These are phyloP conservation scores for Pomacea canaliculata DNA, from an alignment of 2,888 invertebrate genomes.

Conservation along the genomic window DNA sequence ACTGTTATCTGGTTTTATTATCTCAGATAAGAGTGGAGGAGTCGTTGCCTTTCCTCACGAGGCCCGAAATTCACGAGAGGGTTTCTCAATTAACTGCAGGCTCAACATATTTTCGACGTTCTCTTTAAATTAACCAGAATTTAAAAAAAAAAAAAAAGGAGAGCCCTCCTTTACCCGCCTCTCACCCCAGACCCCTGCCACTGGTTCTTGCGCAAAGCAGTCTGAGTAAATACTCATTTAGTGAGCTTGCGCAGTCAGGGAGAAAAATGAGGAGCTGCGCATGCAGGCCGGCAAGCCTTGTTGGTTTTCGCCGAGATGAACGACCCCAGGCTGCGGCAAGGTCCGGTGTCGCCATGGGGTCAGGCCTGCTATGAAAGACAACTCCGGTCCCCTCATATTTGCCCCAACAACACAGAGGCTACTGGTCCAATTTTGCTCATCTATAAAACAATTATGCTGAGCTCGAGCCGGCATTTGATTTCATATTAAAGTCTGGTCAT, in stretches of 20 bases:
- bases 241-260: neutral
- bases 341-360: neutral
- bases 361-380: constrained; percentile 5
- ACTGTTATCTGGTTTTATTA: too few species aligned
- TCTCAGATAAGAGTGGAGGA: too few species aligned
- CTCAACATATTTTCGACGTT: too few species aligned
- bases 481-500: too few species aligned
- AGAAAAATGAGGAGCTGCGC: neutral
- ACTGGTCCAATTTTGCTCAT: constrained; percentile 6
- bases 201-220: neutral
- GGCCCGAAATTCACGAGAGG: too few species aligned
- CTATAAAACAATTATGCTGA: constrained; percentile 1
- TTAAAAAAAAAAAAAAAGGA: too few species aligned
- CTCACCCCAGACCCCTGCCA: too few species aligned
- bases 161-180: too few species aligned
- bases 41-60: too few species aligned
- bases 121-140: too few species aligned
- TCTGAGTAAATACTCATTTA: constrained; percentile 12
- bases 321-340: neutral
- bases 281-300: neutral
- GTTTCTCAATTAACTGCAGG: too few species aligned
- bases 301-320: constrained; percentile 1
- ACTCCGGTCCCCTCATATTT: neutral
- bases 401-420: constrained; percentile 1
- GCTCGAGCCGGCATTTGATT: too few species aligned